Evolutionary conservation across 2,888 invertebrate species (phyloP).

Genomic region (Latrodectus elegans): DNA sequence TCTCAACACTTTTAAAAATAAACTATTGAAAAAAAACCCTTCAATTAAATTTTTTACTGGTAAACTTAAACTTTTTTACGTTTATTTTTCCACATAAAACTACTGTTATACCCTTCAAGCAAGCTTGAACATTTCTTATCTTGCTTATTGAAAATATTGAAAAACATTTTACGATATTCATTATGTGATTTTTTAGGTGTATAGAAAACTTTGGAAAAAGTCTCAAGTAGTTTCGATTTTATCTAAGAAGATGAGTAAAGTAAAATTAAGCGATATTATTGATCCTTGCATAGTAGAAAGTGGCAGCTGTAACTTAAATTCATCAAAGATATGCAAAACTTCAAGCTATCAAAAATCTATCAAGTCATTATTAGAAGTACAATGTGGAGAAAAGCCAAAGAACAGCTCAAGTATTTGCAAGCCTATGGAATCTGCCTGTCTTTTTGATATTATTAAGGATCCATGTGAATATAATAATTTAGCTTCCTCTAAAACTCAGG

Average conservation of each 20-base stretch:
- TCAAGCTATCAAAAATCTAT: background rate
- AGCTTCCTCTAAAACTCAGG: constrained; percentile 33
- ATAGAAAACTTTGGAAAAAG: constrained; percentile 1
- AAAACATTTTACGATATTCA: no score
- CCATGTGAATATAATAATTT: constrained; percentile 83
- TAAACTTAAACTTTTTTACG: no score
- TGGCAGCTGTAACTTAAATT: background rate
- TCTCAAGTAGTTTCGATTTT: constrained; percentile 7
- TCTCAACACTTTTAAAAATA: no score
- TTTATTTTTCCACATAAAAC: no score
- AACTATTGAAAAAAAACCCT: no score
- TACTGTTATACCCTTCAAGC: no score
- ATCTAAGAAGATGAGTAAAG: background rate
- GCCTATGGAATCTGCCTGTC: constrained; percentile 82
- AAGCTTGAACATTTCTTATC: no score
- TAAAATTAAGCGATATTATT: background rate
- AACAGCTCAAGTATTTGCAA: constrained; percentile 78
- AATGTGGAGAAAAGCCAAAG: constrained; percentile 60
- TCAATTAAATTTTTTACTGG: no score
- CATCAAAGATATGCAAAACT: background rate
- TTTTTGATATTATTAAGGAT: constrained; percentile 87
- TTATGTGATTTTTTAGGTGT: constrained; percentile 21
- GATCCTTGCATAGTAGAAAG: background rate
- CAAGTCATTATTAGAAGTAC: constrained; percentile 16
- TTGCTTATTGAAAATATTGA: no score